Base-by-base conservation (phyloP, 2,113 vertebrate species). In the Neolamprologus caudopunctatus region DNA sequence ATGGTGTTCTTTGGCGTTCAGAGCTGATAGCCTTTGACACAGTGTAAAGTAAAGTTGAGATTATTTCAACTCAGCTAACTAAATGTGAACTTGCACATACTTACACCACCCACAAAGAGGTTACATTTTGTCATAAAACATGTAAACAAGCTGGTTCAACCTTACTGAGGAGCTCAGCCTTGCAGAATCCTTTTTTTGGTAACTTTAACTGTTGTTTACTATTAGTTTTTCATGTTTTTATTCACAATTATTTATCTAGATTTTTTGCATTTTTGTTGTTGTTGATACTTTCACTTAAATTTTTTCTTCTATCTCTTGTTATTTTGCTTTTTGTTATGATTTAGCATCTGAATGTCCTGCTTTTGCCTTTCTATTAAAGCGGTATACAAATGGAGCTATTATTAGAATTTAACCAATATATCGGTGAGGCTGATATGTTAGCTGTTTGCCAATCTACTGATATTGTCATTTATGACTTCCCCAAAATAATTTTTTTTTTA, bases 41-140 rank as follows among this genome's bases (percentile, higher is more conserved):
- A 40, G 63, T 40, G 63, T 68, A 37, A 40, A 68, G 11, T 68
- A 37, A 21, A 68, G 63, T 68, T 21, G 33, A 68, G 33, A 68
- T 68, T 37, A 40, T 68, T 40, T 68, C 10, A 13, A 21, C 11
- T 37, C 19, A 37, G 33, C 19, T 68, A 21, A 37, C 63, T 40
- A 13, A 37, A 40, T 68, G 63, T 68, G 63, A 68, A 40, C 11
- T 68, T 68, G 63, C 33, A 68, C 33, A 37, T 66, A 21, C 17
- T 66, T 37, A 66, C 61, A 66, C 19, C 61, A 66, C 17, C 17
- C 35, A 68, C 58, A 68, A 68, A n/a, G 1, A 63, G 17, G 31
- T 35, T n/a, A 63, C 31, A 63, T 35, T n/a, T 63, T 63, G 16
- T 63, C 31, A n/a, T 63, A 63, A 63, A 63, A 63, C 17, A 63